Base-by-base conservation (phyloP, 1,140 invertebrate species). In the Plodia interpunctella region DNA sequence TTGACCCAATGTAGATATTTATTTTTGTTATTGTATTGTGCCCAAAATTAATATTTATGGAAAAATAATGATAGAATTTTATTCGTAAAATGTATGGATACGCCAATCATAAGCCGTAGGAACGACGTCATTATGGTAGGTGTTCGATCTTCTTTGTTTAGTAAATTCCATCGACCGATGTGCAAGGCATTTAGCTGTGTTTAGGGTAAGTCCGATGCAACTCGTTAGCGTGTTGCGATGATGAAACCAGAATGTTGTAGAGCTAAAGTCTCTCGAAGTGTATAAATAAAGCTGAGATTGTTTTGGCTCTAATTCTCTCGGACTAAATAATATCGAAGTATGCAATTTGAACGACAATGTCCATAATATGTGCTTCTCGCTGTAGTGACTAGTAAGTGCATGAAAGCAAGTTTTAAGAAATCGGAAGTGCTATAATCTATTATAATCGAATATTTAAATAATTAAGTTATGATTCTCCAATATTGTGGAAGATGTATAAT, bases 401-500 rank as follows among this genome's bases (percentile, higher is more conserved):
- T 72, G 74, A 74, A 71, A 70, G 76, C 75, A 78, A 74, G 68
- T 80, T 78, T 78, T 75, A 78, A 71, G 68, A 77, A 83, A 87
- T 78, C 68, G 70, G 76, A 85, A 84, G 82, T 87, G 82, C 84
- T 89, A 80, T 86, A 86, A 87, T 86, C 79, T 87, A 86, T 87
- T 76, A 85, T 87, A 88, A 89, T 88, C 83, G 88, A 90, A 90
- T 90, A 89, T 90, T 90, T 90, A 89, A 90, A 87, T 90, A 87
- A 82, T 86, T 90, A 90, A 90, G 88, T 90, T 90, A 90, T 87
- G 76, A 89, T 89, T 88, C 86, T 90, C 87, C 87, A 85, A 89
- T 86, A 89, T 86, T 89, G 85, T 90, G 90, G 85, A 90, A 88
- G 86, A 90, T 90, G 90, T 90, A 90, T 90, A 88, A 90, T 90